Conservation (phyloP, 92 coral and sea anemone genomes). For the Porites divaricata region DNA sequence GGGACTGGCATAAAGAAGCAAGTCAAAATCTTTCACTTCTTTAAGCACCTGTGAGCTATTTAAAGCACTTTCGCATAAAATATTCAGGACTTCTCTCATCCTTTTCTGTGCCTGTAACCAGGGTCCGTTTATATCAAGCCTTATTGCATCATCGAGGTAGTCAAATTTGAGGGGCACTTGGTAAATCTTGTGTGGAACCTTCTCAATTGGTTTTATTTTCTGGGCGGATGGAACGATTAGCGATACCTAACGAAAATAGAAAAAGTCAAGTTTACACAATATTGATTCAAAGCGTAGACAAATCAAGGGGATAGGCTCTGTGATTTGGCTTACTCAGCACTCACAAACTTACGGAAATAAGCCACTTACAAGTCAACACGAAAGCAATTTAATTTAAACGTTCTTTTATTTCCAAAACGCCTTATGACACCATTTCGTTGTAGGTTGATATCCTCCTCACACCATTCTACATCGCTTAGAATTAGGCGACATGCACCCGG, state of each 20-base stretch:
- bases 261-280: too few species aligned
- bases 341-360: too few species aligned
- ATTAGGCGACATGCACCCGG: too few species aligned
- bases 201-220: slow-evolving; percentile 31
- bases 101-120: neutral
- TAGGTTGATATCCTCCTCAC: too few species aligned
- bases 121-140: neutral
- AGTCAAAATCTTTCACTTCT: slow-evolving; percentile 37
- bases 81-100: neutral
- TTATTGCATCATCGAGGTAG: slow-evolving; percentile 13
- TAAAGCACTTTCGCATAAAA: slow-evolving; percentile 41
- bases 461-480: too few species aligned
- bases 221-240: slow-evolving; percentile 44
- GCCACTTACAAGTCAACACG: too few species aligned
- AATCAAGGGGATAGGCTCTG: too few species aligned
- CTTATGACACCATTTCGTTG: too few species aligned
- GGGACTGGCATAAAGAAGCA: slow-evolving; percentile 34
- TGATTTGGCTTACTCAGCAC: too few species aligned
- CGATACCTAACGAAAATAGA: slow-evolving; percentile 29
- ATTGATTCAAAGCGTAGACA: too few species aligned
- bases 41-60: slow-evolving; percentile 38
- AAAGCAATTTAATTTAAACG: too few species aligned
- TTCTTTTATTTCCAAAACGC: too few species aligned
- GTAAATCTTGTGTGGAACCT: slow-evolving; percentile 49
- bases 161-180: slow-evolving; percentile 37